Evolutionary conservation across 2,797 vertebrate genomes (phyloP).

Genomic region (Poeciliopsis gracilis): DNA sequence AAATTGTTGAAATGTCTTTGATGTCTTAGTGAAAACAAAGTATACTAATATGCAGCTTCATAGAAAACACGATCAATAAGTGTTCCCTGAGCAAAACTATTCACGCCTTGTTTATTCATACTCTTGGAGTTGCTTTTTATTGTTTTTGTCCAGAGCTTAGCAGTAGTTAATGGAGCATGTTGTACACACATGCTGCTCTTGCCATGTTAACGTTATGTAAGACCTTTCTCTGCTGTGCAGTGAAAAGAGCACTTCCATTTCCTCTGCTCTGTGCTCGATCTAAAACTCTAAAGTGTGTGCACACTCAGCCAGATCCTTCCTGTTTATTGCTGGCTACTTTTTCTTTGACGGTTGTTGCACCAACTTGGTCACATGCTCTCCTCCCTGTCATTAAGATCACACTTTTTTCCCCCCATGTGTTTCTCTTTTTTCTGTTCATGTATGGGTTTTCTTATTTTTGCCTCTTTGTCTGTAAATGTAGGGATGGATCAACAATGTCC

Average conservation of each 20-base stretch:
- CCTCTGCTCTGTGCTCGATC: conserved; percentile 59
- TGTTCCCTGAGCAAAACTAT: conserved; percentile 3
- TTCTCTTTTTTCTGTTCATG: not conserved
- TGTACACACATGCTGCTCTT: conserved; percentile 34
- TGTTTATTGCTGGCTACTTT: conserved; percentile 50
- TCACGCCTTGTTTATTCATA: not conserved
- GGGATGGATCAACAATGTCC: conserved; percentile 89
- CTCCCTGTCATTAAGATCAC: not conserved
- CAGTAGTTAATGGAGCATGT: conserved; percentile 22
- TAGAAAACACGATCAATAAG: not conserved
- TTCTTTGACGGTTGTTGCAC: conserved; percentile 13
- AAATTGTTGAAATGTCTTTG: conserved; percentile 2
- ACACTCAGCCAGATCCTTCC: conserved; percentile 64
- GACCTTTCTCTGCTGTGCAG: conserved; percentile 51
- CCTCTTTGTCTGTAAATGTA: conserved; percentile 56
- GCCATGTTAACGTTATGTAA: conserved; percentile 63
- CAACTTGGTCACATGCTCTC: not conserved
- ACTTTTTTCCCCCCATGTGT: not conserved
- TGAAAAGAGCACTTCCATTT: conserved; percentile 63
- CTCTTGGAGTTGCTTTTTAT: conserved; percentile 10
- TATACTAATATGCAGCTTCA: not conserved
- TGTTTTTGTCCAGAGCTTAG: conserved; percentile 24
- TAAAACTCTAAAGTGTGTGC: conserved; percentile 16
- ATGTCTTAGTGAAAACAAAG: not conserved
- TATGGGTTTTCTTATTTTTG: not conserved